Evolutionary conservation across 2,888 invertebrate genomes (phyloP).

Genomic region (Pyrgus malvae): DNA sequence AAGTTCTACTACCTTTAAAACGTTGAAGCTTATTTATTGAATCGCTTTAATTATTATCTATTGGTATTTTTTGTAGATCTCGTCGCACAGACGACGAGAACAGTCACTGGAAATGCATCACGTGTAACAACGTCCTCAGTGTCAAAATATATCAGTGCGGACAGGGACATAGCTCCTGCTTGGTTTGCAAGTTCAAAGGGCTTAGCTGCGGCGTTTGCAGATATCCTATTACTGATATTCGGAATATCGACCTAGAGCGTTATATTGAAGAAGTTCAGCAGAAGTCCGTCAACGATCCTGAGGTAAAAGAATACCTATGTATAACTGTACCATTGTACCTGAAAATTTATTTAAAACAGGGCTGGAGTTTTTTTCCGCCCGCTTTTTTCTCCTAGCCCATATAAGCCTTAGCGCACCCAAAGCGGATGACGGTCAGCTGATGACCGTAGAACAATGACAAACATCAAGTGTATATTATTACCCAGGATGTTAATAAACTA

Average conservation of each 20-base stretch:
- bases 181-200: slow-evolving; percentile 38
- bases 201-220: slow-evolving; percentile 47
- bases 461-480: too few relatives aligned
- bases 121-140: slow-evolving; percentile 46
- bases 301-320: neutral
- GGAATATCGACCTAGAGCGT: slow-evolving; percentile 53
- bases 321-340: neutral
- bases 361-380: too few relatives aligned
- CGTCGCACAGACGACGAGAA: neutral
- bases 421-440: too few relatives aligned
- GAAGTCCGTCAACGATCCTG: neutral
- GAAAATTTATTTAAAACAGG: too few relatives aligned
- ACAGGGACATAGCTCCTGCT: slow-evolving; percentile 53
- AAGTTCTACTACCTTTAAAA: too few relatives aligned
- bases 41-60: neutral
- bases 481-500: too few relatives aligned
- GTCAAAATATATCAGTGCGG: slow-evolving; percentile 52
- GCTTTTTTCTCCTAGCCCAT: too few relatives aligned
- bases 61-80: neutral
- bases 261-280: slow-evolving; percentile 38
- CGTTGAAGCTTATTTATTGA: too few relatives aligned
- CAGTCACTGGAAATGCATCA: slow-evolving; percentile 18
- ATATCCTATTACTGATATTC: slow-evolving; percentile 41
- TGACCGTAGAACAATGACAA: too few relatives aligned
- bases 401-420: too few relatives aligned